Evolutionary conservation across 1,140 invertebrate genomes (phyloP), one percentile per base, ranked within the genome.

Genomic region (Macrobrachium nipponense): DNA sequence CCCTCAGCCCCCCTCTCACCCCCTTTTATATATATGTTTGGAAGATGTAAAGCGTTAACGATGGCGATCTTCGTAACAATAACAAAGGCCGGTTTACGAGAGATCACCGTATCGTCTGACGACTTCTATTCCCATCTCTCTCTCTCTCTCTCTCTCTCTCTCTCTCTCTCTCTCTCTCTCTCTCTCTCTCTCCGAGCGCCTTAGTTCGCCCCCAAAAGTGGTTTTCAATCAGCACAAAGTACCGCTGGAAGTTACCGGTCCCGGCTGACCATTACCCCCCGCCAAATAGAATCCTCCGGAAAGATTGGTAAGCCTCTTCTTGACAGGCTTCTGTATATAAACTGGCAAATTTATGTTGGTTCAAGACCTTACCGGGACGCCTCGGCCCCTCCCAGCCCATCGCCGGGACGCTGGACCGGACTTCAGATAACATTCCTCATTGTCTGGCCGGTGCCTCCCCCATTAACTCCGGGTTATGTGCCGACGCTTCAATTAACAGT

Each of bases 281-380:
- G 77, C 77, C 77, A 79, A 79, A 79, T 79, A 79, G 77, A 79
- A 79, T 62, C 77, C 77, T 79, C 77, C 20, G 77, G 36, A 79
- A 79, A 79, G 77, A 79, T 79, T 79, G 77, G 77, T 79, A 79
- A 79, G 77, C 77, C 77, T 64, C 23, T 61, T n/a, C 77, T 43
- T 79, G 77, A 79, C 77, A 79, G 77, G 17, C 20, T 59, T 66
- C 61, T 66, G 77, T 79, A 79, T 79, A 79, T 79, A 79, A 79
- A 79, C 77, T 79, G 77, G 77, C 77, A 79, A 79, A 79, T 79
- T 79, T 79, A 79, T 79, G 77, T 79, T 79, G 60, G 77, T 79
- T 20, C 43, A 61, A 44, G 77, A 12, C 77, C 77, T 79, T 79
- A 79, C 77, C 17, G 59, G 27, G 77, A 51, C 20, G 27, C 20